Percentiles rank a stretch among this genome's conserved stretches.
phyloP scores from a whole-genome alignment of 2,797 vertebrate genomes.

The Parambassis ranga region DNA sequence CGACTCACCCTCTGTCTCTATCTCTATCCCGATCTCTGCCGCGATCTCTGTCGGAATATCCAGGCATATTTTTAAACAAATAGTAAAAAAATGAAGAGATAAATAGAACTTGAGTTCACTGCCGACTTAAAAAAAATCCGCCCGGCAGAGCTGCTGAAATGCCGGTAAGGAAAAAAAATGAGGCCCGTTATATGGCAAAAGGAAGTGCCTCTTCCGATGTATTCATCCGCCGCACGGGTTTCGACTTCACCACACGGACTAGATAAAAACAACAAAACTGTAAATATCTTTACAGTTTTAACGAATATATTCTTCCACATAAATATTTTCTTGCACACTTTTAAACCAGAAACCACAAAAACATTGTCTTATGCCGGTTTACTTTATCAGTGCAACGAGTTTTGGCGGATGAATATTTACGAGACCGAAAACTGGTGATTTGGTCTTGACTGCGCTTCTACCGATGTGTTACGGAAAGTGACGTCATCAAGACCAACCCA shows the following conservation, averaged over 20 bases:
- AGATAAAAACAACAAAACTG: background rate
- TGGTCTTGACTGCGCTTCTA: constrained; percentile 37
- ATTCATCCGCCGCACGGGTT: constrained; percentile 63
- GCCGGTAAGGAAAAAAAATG: constrained; percentile 70
- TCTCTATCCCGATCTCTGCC: constrained; percentile 88
- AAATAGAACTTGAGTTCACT: constrained; percentile 35
- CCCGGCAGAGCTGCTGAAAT: constrained; percentile 62
- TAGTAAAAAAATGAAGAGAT: constrained; percentile 55
- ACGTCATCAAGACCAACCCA: constrained; percentile 57
- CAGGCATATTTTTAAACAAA: constrained; percentile 83
- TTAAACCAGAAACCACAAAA: background rate
- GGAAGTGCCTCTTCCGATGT: constrained; percentile 52
- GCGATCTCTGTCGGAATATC: constrained; percentile 94
- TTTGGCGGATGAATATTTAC: constrained; percentile 64
- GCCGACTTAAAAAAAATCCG: background rate
- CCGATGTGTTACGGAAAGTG: constrained; percentile 56
- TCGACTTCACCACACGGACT: background rate
- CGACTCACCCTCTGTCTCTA: constrained; percentile 88
- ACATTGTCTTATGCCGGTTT: too few relatives aligned
- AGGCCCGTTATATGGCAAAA: constrained; percentile 64
- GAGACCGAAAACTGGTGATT: constrained; percentile 39
- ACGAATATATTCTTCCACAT: background rate
- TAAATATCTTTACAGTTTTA: background rate
- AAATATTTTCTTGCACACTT: background rate
- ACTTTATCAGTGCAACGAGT: background rate